Evolutionary conservation across 2,797 vertebrate genomes (phyloP), one percentile per base, ranked within the genome.

Genomic region (Crax fasciolata): DNA sequence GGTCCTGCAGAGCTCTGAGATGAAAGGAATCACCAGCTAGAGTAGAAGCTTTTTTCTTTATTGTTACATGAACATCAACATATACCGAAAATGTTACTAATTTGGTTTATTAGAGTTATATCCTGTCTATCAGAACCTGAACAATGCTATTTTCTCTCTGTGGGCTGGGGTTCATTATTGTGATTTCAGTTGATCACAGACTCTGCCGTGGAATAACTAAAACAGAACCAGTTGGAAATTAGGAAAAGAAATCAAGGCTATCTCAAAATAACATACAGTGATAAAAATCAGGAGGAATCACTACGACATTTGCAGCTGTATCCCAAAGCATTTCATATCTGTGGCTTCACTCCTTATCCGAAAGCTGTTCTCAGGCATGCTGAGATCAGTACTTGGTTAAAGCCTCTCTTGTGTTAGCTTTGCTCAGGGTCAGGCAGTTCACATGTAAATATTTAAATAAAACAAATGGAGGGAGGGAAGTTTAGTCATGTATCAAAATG

Each of bases 41-140:
- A 55, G 23, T 62, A 52, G 90, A 80, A 61, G 52, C 20, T 71
- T 58, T 87, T 41, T 27, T 7, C 24, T 9, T 30, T 39, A 51
- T 19, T 14, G 41, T 87, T 61, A 72, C 30, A 43, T 48, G 55
- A 43, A 38, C 13, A 27, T 89, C 91, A 67, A 93, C 54, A 65
- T 91, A 46, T 73, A 72, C 35, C 90, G 91, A 89, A 89, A 89
- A 85, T 68, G 51, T 82, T 78, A 58, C 61, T 55, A 62, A 89
- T 95, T 70, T 74, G 48, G 13, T 94, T 94, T 93, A 58, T 90
- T 93, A 84, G 91, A 88, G 61, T 88, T 52, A 25, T 44, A 46
- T 46, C 11, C 39, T 87, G 15, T 85, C 30, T 95, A n/a, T 91
- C 20, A 76, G 57, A 63, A 83, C 67, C 19, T 23, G 21, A 54